Evolutionary conservation across 2,888 invertebrate genomes (phyloP).

Genomic region (Sarcophaga carnaria): DNA sequence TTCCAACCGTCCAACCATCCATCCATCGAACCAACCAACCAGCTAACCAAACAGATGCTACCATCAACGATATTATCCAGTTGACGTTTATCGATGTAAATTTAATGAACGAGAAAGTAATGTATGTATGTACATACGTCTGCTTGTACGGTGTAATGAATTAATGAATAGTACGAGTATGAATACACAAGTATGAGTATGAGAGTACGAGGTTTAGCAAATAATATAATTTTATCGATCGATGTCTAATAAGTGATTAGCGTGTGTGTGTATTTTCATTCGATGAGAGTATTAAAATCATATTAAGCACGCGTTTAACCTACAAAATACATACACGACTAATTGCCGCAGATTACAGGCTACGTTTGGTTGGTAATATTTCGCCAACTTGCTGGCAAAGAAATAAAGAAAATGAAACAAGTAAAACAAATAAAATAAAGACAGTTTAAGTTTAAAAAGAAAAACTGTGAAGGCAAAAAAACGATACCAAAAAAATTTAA

Average conservation of each 20-base stretch:
- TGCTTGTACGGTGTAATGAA: neutral
- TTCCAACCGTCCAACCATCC: too few relatives aligned
- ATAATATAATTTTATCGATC: slow-evolving; percentile 21
- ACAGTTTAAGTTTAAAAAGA: neutral
- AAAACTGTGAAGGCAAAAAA: slow-evolving; percentile 14
- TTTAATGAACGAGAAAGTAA: slow-evolving; percentile 13
- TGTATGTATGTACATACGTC: too few relatives aligned
- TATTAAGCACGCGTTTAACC: slow-evolving; percentile 69
- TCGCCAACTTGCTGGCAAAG: slow-evolving; percentile 12
- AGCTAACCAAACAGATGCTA: neutral
- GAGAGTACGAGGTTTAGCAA: neutral
- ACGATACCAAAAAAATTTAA: neutral
- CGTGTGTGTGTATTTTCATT: neutral
- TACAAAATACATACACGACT: slow-evolving; percentile 53
- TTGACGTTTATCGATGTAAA: slow-evolving; percentile 51
- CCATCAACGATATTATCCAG: slow-evolving; percentile 40
- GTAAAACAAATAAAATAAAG: slow-evolving; percentile 33
- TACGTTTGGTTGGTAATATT: slow-evolving; percentile 22
- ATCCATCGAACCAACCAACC: too few relatives aligned
- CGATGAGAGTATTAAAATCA: slow-evolving; percentile 33
- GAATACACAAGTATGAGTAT: slow-evolving; percentile 8
- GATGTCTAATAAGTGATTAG: slow-evolving; percentile 37
- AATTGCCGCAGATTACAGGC: slow-evolving; percentile 60
- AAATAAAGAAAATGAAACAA: slow-evolving; percentile 26
- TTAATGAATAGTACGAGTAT: neutral